A percentile compares a stretch with the other conserved stretches of the same genome.
phyloP scores from a whole-genome alignment of 2,888 invertebrate genomes.

The Coecobrya sp. region DNA sequence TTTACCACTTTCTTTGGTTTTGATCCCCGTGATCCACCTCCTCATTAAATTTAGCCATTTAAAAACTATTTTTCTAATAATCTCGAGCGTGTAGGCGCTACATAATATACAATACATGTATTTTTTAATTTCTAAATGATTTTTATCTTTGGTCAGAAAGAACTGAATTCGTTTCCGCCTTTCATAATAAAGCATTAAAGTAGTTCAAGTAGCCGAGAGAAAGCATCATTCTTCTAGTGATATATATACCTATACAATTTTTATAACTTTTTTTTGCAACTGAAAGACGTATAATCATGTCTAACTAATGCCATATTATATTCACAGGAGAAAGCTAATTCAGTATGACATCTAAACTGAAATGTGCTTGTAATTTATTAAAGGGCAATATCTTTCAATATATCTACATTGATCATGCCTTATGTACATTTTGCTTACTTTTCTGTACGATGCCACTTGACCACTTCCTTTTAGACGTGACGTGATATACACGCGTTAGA shows the following conservation, averaged over 20 bases:
- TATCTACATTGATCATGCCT: background rate
- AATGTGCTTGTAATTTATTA: background rate
- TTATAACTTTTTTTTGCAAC: background rate
- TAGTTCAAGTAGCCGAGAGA: too few relatives aligned
- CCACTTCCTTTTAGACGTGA: too few relatives aligned
- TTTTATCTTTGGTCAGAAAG: background rate
- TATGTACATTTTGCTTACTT: too few relatives aligned
- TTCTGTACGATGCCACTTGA: too few relatives aligned
- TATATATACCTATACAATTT: background rate
- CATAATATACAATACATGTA: background rate
- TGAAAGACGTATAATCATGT: background rate
- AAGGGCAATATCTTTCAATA: background rate
- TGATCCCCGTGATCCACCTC: constrained; percentile 22
- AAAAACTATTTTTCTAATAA: background rate
- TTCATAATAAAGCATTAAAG: background rate
- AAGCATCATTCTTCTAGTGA: too few relatives aligned
- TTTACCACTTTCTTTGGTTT: constrained; percentile 13
- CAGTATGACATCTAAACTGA: background rate
- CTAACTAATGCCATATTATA: background rate
- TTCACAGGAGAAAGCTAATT: background rate
- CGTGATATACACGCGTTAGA: too few relatives aligned
- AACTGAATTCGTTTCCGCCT: background rate
- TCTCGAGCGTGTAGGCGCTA: background rate
- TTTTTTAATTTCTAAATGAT: background rate
- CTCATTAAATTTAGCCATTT: background rate